Evolutionary conservation across 2,888 invertebrate species (phyloP).

Genomic region (Rhodophaea formosa): DNA sequence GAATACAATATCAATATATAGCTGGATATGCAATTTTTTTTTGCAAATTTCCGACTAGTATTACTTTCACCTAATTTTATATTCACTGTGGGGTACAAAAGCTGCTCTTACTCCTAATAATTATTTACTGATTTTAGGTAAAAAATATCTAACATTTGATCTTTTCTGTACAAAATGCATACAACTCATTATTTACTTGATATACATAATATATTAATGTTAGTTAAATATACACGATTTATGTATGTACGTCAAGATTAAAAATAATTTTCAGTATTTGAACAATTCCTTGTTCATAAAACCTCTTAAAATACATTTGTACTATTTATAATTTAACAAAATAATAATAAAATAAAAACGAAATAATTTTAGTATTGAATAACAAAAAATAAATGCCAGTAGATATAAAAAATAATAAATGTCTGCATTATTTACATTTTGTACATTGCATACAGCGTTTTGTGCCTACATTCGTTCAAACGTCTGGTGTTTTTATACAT

Average conservation of each 20-base stretch:
- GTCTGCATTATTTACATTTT: constrained; percentile 62
- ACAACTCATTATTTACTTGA: constrained; percentile 37
- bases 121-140: constrained; percentile 54
- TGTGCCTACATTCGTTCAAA: constrained; percentile 31
- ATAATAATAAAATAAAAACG: constrained; percentile 47
- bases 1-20: constrained; percentile 50
- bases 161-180: constrained; percentile 70
- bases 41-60: constrained; percentile 65
- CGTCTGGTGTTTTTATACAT: constrained; percentile 21
- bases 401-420: constrained; percentile 43
- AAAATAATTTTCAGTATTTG: constrained; percentile 41
- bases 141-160: constrained; percentile 66
- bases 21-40: constrained; percentile 57
- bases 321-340: constrained; percentile 71
- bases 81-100: constrained; percentile 64
- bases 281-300: constrained; percentile 36
- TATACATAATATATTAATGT: constrained; percentile 48
- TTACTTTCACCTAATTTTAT: constrained; percentile 48
- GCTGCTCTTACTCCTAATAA: constrained; percentile 55
- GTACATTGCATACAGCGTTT: constrained; percentile 37
- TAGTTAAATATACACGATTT: constrained; percentile 57
- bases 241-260: constrained; percentile 42
- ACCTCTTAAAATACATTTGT: constrained; percentile 71
- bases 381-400: constrained; percentile 49
- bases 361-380: constrained; percentile 38